Evolutionary conservation across 2,797 vertebrate species (phyloP).

Genomic region (Gymnoscopelus braueri): DNA sequence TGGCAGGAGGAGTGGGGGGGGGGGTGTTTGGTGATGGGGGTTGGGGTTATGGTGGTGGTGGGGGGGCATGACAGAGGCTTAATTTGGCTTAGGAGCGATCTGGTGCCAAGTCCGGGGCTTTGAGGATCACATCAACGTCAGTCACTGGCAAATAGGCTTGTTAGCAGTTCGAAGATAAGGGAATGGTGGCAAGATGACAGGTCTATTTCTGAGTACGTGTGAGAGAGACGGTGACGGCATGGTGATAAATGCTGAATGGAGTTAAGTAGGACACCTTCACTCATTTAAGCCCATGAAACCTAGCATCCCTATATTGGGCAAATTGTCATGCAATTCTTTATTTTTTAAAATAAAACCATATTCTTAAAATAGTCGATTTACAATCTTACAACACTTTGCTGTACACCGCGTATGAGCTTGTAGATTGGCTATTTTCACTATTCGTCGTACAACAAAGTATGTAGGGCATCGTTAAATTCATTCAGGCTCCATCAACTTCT

Average conservation of each 20-base stretch:
- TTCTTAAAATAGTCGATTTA: too few relatives aligned
- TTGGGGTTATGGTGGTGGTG: slow-evolving; percentile 58
- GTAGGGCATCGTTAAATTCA: too few relatives aligned
- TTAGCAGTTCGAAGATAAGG: slow-evolving; percentile 77
- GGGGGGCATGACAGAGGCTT: slow-evolving; percentile 79
- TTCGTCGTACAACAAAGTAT: too few relatives aligned
- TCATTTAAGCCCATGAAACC: background rate
- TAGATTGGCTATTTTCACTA: too few relatives aligned
- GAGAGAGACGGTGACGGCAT: slow-evolving; percentile 52
- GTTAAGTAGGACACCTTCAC: slow-evolving; percentile 47
- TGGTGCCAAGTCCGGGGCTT: slow-evolving; percentile 79
- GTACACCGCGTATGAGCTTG: too few relatives aligned
- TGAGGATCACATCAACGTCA: slow-evolving; percentile 80
- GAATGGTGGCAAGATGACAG: slow-evolving; percentile 67
- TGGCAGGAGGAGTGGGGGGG: slow-evolving; percentile 58
- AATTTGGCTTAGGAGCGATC: slow-evolving; percentile 80
- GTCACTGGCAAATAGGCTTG: slow-evolving; percentile 80
- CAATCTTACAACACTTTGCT: too few relatives aligned
- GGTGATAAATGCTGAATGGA: slow-evolving; percentile 47
- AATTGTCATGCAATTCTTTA: too few relatives aligned
- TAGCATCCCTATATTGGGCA: too few relatives aligned
- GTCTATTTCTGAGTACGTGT: slow-evolving; percentile 71
- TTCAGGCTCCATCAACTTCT: slow-evolving; percentile 13
- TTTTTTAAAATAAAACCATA: too few relatives aligned
- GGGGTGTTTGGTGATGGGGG: slow-evolving; percentile 35